Evolutionary conservation across 2,113 vertebrate species (phyloP).

Genomic region (Chelonoidis abingdonii): DNA sequence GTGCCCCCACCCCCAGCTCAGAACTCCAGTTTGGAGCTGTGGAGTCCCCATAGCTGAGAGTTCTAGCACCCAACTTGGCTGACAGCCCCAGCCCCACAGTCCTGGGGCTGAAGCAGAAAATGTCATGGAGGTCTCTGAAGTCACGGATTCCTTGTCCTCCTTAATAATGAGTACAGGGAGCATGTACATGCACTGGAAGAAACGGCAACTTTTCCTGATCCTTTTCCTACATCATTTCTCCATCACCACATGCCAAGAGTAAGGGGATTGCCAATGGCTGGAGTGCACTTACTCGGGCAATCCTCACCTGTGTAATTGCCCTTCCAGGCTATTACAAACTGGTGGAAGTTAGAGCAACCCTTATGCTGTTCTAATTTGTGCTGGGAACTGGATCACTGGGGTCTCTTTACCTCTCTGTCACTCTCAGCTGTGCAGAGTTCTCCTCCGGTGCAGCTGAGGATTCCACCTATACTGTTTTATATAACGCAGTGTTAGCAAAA

Average conservation of each 20-base stretch:
- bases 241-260: background rate
- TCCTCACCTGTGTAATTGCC: background rate
- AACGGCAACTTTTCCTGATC: background rate
- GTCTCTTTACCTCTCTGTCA: background rate
- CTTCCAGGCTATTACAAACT: background rate
- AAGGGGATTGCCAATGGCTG: background rate
- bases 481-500: conserved; percentile 25
- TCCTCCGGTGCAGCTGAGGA: background rate
- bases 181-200: too few relatives aligned
- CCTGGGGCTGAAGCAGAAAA: too few relatives aligned
- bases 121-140: too few relatives aligned
- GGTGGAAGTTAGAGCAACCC: background rate
- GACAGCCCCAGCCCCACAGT: too few relatives aligned
- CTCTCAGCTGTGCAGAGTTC: background rate
- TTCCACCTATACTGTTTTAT: background rate
- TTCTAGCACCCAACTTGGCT: too few relatives aligned
- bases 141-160: too few relatives aligned
- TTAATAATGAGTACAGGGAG: too few relatives aligned
- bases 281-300: background rate
- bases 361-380: background rate
- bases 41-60: too few relatives aligned
- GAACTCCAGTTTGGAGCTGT: too few relatives aligned
- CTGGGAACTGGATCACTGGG: background rate
- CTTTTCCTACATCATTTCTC: background rate
- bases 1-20: too few relatives aligned